These are phyloP conservation scores for Drosophila athabasca DNA, from an alignment of 1,140 invertebrate species.

Conservation along the genomic window DNA sequence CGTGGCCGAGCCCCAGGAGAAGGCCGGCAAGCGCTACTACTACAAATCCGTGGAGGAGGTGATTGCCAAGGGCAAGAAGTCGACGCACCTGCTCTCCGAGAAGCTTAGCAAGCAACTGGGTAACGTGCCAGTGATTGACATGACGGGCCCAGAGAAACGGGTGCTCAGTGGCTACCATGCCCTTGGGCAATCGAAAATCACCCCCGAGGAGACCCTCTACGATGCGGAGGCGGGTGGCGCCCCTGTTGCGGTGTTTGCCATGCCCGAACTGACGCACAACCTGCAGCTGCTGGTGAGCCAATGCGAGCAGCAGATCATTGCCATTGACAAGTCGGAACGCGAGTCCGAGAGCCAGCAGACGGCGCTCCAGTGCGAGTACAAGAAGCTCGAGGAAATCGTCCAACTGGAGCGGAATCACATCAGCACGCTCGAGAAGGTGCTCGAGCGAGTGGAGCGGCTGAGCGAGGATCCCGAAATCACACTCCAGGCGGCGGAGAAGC, in stretches of 20 bases:
- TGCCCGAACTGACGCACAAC: conserved; percentile 97
- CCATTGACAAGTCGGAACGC: conserved; percentile 91
- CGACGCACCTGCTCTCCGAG: conserved; percentile 68
- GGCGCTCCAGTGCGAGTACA: conserved; percentile 91
- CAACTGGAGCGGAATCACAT: conserved; percentile 90
- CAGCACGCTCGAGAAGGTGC: conserved; percentile 88
- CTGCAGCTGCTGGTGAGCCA: conserved; percentile 95
- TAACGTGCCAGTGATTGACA: conserved; percentile 99
- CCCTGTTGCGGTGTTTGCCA: conserved; percentile 84
- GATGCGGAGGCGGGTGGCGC: conserved; percentile 85
- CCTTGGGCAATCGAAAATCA: conserved; percentile 87
- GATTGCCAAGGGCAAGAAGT: conserved; percentile 92
- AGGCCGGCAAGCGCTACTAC: conserved; percentile 93
- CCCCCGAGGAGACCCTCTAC: conserved; percentile 86
- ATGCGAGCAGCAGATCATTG: conserved; percentile 97
- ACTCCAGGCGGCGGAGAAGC: conserved; percentile 89
- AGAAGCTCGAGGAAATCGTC: conserved; percentile 88
- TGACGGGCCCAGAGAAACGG: conserved; percentile 97
- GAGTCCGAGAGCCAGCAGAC: conserved; percentile 91
- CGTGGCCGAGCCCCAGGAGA: conserved; percentile 78
- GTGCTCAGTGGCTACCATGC: conserved; percentile 98
- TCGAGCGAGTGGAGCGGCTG: conserved; percentile 89
- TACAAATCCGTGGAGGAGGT: conserved; percentile 97
- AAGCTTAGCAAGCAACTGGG: conserved; percentile 86
- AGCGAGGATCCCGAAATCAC: conserved; percentile 86